A percentile compares a stretch with the other conserved stretches of the same genome.
These are phyloP conservation scores for Tachycineta bicolor DNA, from an alignment of 2,113 vertebrate species.

Conservation along the genomic window DNA sequence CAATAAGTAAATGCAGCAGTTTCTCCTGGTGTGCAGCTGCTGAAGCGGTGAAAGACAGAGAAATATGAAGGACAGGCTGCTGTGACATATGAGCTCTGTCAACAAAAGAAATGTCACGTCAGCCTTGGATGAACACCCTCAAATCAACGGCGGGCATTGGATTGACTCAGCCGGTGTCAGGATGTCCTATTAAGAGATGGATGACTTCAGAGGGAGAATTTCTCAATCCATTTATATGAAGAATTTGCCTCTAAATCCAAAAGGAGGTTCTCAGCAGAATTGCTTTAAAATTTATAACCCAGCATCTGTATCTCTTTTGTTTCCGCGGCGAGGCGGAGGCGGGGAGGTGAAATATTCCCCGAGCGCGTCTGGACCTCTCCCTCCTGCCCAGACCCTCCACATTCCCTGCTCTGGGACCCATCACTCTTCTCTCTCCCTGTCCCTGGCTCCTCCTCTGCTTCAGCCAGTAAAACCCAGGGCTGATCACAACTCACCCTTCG, in stretches of 20 bases:
- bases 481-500: not conserved
- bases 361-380: not conserved
- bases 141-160: conserved; percentile 28
- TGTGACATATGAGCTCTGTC: conserved; percentile 43
- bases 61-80: conserved; percentile 36
- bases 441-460: not conserved
- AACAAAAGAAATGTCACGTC: conserved; percentile 63
- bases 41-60: not conserved
- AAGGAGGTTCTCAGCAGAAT: conserved; percentile 42
- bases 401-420: not conserved
- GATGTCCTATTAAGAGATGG: conserved; percentile 22
- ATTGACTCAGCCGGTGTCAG: conserved; percentile 55
- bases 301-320: conserved; percentile 26
- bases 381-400: not conserved
- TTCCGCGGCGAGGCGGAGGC: not conserved
- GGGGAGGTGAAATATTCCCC: conserved; percentile 16
- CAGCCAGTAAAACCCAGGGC: not conserved
- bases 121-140: conserved; percentile 57
- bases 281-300: conserved; percentile 58
- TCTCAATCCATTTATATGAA: conserved; percentile 57
- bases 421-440: not conserved
- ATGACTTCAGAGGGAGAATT: conserved; percentile 50
- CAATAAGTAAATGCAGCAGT: conserved; percentile 3
- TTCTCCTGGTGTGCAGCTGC: conserved; percentile 18
- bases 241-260: conserved; percentile 30